phyloP scores from a whole-genome alignment of 1,140 invertebrate genomes.

The Ips nitidus region DNA sequence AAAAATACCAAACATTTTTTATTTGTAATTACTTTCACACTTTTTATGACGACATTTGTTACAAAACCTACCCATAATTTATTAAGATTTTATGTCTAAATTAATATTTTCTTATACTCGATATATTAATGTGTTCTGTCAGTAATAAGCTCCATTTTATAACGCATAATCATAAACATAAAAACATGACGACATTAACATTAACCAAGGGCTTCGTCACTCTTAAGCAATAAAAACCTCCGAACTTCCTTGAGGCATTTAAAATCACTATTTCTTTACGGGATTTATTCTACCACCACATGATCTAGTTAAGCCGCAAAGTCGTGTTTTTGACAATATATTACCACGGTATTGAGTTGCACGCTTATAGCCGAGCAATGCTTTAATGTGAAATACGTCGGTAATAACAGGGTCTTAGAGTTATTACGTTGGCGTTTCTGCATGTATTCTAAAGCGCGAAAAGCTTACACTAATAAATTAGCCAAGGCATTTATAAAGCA shows the following conservation, averaged over 20 bases:
- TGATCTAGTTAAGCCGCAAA: constrained; percentile 29
- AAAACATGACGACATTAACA: too few relatives aligned
- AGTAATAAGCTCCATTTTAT: too few relatives aligned
- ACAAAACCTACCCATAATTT: too few relatives aligned
- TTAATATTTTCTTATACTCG: too few relatives aligned
- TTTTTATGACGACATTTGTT: too few relatives aligned
- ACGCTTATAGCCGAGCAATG: constrained; percentile 3
- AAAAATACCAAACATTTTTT: too few relatives aligned
- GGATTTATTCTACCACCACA: constrained; percentile 15
- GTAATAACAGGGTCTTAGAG: constrained; percentile 22
- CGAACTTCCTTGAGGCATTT: constrained; percentile 6
- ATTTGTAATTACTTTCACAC: too few relatives aligned
- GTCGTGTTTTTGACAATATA: constrained; percentile 30
- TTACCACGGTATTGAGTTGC: constrained; percentile 25
- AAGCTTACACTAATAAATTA: constrained; percentile 18
- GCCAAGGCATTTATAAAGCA: constrained; percentile 10
- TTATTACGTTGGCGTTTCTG: constrained; percentile 19
- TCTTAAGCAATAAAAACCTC: too few relatives aligned
- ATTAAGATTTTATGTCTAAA: too few relatives aligned
- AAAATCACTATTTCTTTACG: constrained; percentile 21
- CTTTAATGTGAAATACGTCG: constrained; percentile 21
- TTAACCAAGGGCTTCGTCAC: too few relatives aligned
- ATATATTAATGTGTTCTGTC: too few relatives aligned
- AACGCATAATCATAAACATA: too few relatives aligned
- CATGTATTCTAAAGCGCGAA: constrained; percentile 24